phyloP scores from a whole-genome alignment of 2,888 invertebrate species.

The Baccha elongata region DNA sequence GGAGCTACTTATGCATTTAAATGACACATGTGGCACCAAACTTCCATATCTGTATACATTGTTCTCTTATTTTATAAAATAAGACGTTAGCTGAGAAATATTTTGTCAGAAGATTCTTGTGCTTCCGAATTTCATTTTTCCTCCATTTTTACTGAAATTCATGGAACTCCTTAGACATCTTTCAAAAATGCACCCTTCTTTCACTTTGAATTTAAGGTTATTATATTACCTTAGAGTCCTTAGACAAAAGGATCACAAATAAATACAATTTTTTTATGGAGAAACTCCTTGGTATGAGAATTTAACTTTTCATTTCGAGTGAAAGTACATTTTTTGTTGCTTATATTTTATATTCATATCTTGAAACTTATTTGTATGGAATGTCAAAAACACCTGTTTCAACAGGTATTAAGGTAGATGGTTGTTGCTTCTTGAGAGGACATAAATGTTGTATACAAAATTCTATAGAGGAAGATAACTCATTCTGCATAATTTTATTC shows the following conservation, averaged over 20 bases:
- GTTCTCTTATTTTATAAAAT: too few species aligned
- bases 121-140: not conserved
- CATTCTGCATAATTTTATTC: slow-evolving; percentile 5
- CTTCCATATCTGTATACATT: too few species aligned
- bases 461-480: not conserved
- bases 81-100: too few species aligned
- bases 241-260: slow-evolving; percentile 4
- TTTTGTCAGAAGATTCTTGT: too few species aligned
- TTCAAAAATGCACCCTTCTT: slow-evolving; percentile 18
- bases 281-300: not conserved
- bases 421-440: not conserved
- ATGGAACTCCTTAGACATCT: slow-evolving; percentile 11
- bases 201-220: not conserved
- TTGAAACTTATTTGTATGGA: slow-evolving; percentile 10
- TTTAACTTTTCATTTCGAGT: not conserved
- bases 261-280: not conserved
- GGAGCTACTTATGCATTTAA: not conserved
- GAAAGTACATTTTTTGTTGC: not conserved
- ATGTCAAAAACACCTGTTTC: slow-evolving; percentile 43
- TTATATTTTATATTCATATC: slow-evolving; percentile 40
- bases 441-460: slow-evolving; percentile 24
- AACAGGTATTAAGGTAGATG: not conserved
- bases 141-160: slow-evolving; percentile 33
- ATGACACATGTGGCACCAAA: not conserved
- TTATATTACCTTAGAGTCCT: not conserved